Percentiles rank a stretch among this genome's conserved stretches.
phyloP scores from a whole-genome alignment of 2,888 invertebrate species.

The Caenorhabditis becei region DNA sequence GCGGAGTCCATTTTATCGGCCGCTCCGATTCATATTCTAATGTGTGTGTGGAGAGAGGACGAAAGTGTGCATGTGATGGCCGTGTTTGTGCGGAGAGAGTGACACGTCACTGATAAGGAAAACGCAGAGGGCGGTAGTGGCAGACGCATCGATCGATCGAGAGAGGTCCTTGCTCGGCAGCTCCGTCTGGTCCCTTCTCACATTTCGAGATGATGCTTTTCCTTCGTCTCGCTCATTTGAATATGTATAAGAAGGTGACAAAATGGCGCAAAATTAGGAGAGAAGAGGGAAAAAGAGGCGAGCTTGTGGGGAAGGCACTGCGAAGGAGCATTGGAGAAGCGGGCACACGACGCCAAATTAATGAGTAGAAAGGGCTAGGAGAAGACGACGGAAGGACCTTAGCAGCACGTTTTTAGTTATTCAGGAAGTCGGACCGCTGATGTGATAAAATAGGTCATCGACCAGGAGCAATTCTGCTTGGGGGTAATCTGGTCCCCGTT shows the following conservation, averaged over 20 bases:
- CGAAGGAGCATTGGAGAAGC: background rate
- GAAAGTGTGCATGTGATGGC: slow-evolving; percentile 22
- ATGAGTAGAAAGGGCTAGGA: slow-evolving; percentile 26
- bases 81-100: slow-evolving; percentile 18
- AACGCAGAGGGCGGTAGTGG: background rate
- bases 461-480: no score
- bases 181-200: background rate
- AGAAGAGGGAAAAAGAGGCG: background rate
- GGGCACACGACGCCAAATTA: slow-evolving; percentile 41
- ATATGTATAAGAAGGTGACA: slow-evolving; percentile 18
- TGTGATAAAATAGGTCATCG: no score
- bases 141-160: slow-evolving; percentile 25
- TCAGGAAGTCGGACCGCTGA: background rate
- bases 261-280: slow-evolving; percentile 17
- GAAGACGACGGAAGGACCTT: slow-evolving; percentile 4
- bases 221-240: background rate
- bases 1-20: slow-evolving; percentile 42
- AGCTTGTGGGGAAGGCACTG: background rate
- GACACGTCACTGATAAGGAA: slow-evolving; percentile 36
- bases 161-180: background rate
- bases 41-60: slow-evolving; percentile 20
- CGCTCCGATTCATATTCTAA: slow-evolving; percentile 47
- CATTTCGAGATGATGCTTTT: background rate
- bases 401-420: background rate
- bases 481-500: no score